phyloP scores from a whole-genome alignment of 2,888 invertebrate genomes.

The Heliconius sara region DNA sequence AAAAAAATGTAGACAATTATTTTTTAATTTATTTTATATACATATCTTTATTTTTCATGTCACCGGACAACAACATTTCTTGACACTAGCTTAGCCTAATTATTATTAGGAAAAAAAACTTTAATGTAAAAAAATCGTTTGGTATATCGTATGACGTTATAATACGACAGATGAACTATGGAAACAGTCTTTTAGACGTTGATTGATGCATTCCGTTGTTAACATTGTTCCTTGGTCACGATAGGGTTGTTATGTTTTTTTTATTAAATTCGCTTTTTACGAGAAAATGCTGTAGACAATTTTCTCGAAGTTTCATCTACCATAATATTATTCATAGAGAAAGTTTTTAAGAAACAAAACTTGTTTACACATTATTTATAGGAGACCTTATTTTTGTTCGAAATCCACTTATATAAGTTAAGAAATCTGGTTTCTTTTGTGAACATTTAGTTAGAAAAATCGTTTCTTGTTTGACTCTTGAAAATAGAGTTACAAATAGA shows the following conservation, averaged over 20 bases:
- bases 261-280: constrained; percentile 41
- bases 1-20: too few relatives aligned
- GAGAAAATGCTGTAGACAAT: constrained; percentile 42
- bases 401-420: constrained; percentile 34
- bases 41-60: too few relatives aligned
- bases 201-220: constrained; percentile 56
- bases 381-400: constrained; percentile 32
- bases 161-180: constrained; percentile 14
- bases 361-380: constrained; percentile 44
- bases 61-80: too few relatives aligned
- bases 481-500: neutral
- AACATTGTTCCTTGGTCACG: constrained; percentile 55
- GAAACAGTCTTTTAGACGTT: constrained; percentile 50
- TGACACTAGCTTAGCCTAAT: too few relatives aligned
- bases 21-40: too few relatives aligned
- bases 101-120: too few relatives aligned
- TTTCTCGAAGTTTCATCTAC: constrained; percentile 35
- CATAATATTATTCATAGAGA: constrained; percentile 49
- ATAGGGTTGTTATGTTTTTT: constrained; percentile 51
- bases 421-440: constrained; percentile 17
- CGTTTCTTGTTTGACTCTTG: neutral
- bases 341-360: constrained; percentile 37
- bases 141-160: neutral
- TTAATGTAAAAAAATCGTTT: too few relatives aligned
- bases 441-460: constrained; percentile 8